Evolutionary conservation across 2,888 invertebrate species (phyloP), one percentile per base, ranked within the genome.

Genomic region (Eilema griseolum): DNA sequence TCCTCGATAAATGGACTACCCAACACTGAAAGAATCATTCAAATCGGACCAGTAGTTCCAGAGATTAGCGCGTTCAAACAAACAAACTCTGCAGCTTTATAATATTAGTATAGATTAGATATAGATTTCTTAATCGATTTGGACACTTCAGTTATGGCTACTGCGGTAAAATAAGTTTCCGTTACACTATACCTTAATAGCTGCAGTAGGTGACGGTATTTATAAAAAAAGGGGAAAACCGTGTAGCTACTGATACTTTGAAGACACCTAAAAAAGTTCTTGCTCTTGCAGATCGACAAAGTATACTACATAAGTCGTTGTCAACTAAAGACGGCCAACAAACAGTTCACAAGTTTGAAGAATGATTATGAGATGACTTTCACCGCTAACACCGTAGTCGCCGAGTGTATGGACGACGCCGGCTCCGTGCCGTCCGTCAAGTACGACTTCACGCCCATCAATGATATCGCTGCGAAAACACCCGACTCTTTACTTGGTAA

Each of bases 321-420:
- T 76, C 95, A 96, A 62, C 91, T 99, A n/a, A 99, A 99, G 90
- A 96, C 98, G 2, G 99, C 99, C 0, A 99, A 99, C 91, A 99
- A 99, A 88, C 97, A 98, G 86, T 99, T 96, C 90, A 96, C 96
- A 46, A 96, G 95, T 56, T 90, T 99, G 10, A 98, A 98, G 79
- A 99, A 99, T 88, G 99, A 99, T 88, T 99, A 99, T 86, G 99
- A 99, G 91, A 98, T 99, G 97, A 97, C 98, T 1, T 97, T 99
- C 85, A 97, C 95, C 16, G 91, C 93, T 11, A 98, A 99, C 61
- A 97, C 98, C 0, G 95, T 95, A 0, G 95, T 96, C 0, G 95
- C 96, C 5, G 93, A 93, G 73, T 96, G 96, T 79, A 93, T 92
- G 73, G 97, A 96, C 33, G 96, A 96, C 60, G 88, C 92, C 0